Conservation (phyloP, 64 coral and sea anemone genomes). For the Actinia tenebrosa region DNA sequence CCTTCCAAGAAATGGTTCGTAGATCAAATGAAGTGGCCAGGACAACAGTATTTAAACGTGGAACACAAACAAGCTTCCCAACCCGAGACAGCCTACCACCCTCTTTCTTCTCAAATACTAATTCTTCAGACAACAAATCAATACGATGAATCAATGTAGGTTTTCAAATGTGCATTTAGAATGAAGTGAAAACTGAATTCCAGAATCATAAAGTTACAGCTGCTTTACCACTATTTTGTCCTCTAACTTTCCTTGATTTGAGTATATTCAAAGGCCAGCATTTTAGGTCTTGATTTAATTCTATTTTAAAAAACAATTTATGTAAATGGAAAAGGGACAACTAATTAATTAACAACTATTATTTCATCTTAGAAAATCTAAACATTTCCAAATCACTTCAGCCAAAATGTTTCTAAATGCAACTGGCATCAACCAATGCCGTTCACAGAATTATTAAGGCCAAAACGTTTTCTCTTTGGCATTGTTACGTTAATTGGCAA, state of each 20-base stretch:
- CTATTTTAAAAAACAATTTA: not conserved
- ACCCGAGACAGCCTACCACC: slow-evolving; percentile 47
- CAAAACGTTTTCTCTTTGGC: not conserved
- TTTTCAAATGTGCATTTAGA: slow-evolving; percentile 13
- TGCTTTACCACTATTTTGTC: not conserved
- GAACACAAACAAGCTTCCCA: slow-evolving; percentile 93
- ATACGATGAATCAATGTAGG: slow-evolving; percentile 20
- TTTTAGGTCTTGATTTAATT: not conserved
- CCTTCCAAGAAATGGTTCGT: slow-evolving; percentile 88
- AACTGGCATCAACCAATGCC: not conserved
- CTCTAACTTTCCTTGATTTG: not conserved
- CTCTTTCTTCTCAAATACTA: slow-evolving; percentile 63
- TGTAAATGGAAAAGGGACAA: not conserved
- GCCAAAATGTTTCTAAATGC: slow-evolving; percentile 4
- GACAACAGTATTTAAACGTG: slow-evolving; percentile 62
- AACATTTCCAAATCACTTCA: not conserved
- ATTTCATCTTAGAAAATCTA: not conserved
- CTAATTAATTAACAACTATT: not conserved
- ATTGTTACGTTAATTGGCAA: not conserved
- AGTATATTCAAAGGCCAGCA: not conserved
- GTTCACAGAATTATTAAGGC: not conserved
- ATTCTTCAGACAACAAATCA: slow-evolving; percentile 19
- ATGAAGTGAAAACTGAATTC: not conserved
- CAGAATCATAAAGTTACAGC: not conserved
- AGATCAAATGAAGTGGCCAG: slow-evolving; percentile 90